Evolutionary conservation across 2,797 vertebrate species (phyloP), one percentile per base, ranked within the genome.

Genomic region (Australoheros facetus): DNA sequence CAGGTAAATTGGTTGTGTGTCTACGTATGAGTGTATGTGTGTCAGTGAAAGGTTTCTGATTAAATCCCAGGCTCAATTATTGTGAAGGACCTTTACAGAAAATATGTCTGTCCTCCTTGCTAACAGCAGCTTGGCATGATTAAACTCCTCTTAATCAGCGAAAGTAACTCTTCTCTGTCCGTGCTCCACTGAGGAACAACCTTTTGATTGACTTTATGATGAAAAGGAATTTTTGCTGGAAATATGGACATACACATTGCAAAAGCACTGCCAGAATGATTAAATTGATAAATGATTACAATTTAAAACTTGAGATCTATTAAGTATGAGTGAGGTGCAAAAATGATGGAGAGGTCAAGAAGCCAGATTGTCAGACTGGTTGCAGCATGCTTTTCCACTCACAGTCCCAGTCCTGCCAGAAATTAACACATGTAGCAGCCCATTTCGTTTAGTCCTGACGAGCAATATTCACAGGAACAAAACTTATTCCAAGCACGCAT

Each of bases 401-500:
- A 30, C 30, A 26, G 39, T 57, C 82, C 71, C 64, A 76, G 69
- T 77, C 83, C 26, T 55, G 54, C 73, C 56, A 71, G 58, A 79
- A 82, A 80, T 71, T 60, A 16, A 77, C 71, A 57, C 9, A 54
- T 78, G 26, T 84, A 69, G 45, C 45, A 69, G 13, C 64, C 45
- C 13, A 32, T 69, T n/a, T 58, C 57, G 71, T 72, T 84, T 75
- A 80, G 77, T 76, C 75, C 80, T 54, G 57, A 83, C 84, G 59
- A 77, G 60, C 54, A 39, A 60, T 30, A 81, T 84, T 85, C 80
- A 82, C 57, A 56, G 58, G 14, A 75, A 58, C 51, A 66, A 70
- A 54, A 73, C 81, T 78, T 91, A 93, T 94, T 94, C 91, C 94
- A 89, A 86, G 91, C 92, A 93, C 94, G 90, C 88, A 77, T 79